A percentile compares a stretch with the other conserved stretches of the same genome.
Conservation (phyloP, 2,888 invertebrate species). For the Cistogaster globosa region DNA sequence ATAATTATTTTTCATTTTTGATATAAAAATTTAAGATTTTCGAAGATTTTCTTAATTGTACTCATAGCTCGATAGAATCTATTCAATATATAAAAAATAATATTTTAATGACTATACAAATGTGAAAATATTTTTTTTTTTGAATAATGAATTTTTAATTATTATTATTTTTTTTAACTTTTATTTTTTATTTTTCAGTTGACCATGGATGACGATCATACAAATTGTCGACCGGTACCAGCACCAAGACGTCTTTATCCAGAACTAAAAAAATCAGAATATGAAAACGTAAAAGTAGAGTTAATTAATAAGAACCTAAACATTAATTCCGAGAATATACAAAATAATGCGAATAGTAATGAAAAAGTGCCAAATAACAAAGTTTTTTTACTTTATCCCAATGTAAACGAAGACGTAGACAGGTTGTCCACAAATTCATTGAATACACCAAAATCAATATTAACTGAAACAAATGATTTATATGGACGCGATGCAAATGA, state of each 20-base stretch:
- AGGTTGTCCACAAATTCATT: slow-evolving; percentile 34
- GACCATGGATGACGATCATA: slow-evolving; percentile 74
- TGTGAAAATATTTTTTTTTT: too few relatives aligned
- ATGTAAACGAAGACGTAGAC: slow-evolving; percentile 65
- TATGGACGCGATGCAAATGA: slow-evolving; percentile 80
- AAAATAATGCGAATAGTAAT: slow-evolving; percentile 74
- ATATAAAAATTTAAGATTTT: too few relatives aligned
- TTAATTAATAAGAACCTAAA: slow-evolving; percentile 78
- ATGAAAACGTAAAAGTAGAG: slow-evolving; percentile 81
- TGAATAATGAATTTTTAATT: too few relatives aligned
- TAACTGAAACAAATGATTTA: slow-evolving; percentile 77
- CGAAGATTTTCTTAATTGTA: too few relatives aligned
- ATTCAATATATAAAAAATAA: too few relatives aligned
- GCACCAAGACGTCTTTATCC: slow-evolving; percentile 80
- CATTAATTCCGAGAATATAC: slow-evolving; percentile 79
- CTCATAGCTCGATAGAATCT: too few relatives aligned
- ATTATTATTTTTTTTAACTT: not conserved
- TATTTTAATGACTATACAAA: too few relatives aligned
- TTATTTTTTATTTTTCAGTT: slow-evolving; percentile 67
- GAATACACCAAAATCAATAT: slow-evolving; percentile 72
- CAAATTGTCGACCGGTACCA: slow-evolving; percentile 79
- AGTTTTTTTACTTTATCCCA: slow-evolving; percentile 73
- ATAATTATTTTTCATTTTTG: too few relatives aligned
- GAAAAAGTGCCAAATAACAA: slow-evolving; percentile 79
- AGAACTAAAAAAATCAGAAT: slow-evolving; percentile 78